phyloP scores from a whole-genome alignment of 2,888 invertebrate genomes.

The Aphodius granarius region DNA sequence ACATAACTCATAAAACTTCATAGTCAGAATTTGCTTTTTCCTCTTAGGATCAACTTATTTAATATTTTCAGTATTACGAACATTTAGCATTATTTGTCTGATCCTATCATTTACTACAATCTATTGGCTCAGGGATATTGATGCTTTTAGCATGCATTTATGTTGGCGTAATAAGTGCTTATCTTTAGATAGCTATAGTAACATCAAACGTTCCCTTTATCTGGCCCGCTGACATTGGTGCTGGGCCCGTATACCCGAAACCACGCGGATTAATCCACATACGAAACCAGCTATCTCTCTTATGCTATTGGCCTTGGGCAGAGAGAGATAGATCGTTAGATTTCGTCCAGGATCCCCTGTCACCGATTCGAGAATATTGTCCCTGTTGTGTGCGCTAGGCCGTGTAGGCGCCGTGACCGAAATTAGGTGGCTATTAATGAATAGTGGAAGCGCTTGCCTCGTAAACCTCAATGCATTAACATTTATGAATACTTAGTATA shows the following conservation, averaged over 20 bases:
- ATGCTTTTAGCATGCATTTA: conserved; percentile 7
- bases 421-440: background rate
- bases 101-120: background rate
- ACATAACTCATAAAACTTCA: background rate
- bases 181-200: conserved; percentile 6
- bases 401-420: background rate
- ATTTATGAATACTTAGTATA: background rate
- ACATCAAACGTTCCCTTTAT: conserved; percentile 6
- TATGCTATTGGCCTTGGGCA: no score
- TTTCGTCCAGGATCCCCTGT: background rate
- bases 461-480: background rate
- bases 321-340: no score
- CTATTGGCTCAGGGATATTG: background rate
- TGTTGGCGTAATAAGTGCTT: conserved; percentile 6
- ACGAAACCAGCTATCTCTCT: no score
- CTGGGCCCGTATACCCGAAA: no score
- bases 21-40: no score
- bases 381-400: background rate
- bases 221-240: background rate
- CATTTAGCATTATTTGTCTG: no score
- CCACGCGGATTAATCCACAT: no score
- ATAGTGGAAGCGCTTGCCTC: background rate
- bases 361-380: background rate
- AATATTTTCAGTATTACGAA: background rate
- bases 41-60: no score